Evolutionary conservation across 1,140 invertebrate genomes (phyloP).

Genomic region (Oscheius sp.): DNA sequence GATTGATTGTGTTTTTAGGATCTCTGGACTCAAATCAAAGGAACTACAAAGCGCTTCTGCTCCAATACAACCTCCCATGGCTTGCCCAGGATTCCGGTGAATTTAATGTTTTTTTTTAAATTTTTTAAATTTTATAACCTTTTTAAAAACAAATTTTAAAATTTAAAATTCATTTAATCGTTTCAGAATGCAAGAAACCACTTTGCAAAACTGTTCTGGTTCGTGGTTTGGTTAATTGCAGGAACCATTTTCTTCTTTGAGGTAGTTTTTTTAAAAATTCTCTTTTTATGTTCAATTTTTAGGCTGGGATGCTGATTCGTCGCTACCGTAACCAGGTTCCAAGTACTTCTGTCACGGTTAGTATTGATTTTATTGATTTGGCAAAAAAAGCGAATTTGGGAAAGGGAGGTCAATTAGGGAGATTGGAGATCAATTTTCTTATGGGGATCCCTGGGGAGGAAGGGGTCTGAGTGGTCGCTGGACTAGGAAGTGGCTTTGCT

Average conservation of each 20-base stretch:
- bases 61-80: slow-evolving; percentile 22
- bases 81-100: slow-evolving; percentile 16
- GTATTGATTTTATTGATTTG: not conserved
- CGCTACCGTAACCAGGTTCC: not conserved
- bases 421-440: not conserved
- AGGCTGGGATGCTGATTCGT: not conserved
- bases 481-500: not conserved
- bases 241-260: not conserved
- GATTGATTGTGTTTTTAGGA: too few species aligned
- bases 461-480: not conserved
- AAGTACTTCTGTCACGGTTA: not conserved
- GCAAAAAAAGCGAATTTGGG: not conserved
- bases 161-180: too few species aligned
- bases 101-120: not conserved
- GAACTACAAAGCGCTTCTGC: slow-evolving; percentile 4
- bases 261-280: not conserved
- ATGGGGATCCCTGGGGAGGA: not conserved
- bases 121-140: too few species aligned
- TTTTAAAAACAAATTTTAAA: too few species aligned
- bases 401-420: too few species aligned
- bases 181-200: slow-evolving; percentile 12
- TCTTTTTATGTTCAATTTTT: too few species aligned
- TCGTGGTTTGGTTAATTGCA: not conserved
- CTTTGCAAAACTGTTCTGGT: slow-evolving; percentile 18
- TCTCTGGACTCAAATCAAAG: not conserved